Evolutionary conservation across 2,797 vertebrate genomes (phyloP).

Genomic region (Coreius guichenoti): DNA sequence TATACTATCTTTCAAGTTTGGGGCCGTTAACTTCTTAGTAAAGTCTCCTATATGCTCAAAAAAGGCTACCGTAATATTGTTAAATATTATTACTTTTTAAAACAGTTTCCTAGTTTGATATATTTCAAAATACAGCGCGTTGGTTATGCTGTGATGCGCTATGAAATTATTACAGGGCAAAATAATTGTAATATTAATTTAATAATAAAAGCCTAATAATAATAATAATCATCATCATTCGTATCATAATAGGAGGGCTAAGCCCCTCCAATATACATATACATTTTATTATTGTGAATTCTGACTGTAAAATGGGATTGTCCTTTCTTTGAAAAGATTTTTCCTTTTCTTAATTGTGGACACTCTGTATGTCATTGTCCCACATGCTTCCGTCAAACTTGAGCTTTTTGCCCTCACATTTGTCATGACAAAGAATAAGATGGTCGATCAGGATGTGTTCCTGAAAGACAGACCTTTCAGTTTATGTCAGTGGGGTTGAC

Average conservation of each 20-base stretch:
- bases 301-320: neutral
- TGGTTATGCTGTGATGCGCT: neutral
- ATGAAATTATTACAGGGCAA: neutral
- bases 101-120: too few relatives aligned
- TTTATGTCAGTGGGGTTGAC: constrained; percentile 23
- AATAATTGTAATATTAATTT: neutral
- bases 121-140: too few relatives aligned
- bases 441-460: neutral
- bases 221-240: neutral
- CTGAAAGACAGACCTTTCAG: neutral
- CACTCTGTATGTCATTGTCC: neutral
- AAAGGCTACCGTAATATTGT: too few relatives aligned
- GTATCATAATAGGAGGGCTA: neutral
- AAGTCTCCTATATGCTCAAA: neutral
- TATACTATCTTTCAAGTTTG: neutral
- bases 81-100: too few relatives aligned
- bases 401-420: constrained; percentile 13
- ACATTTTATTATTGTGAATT: neutral
- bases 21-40: neutral
- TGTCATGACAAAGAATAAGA: neutral
- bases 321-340: neutral
- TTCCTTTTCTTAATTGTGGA: neutral
- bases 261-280: too few relatives aligned
- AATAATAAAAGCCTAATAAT: neutral
- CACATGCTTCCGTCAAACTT: neutral